Evolutionary conservation across 2,888 invertebrate genomes (phyloP).

Genomic region (Nomada goodeniana): DNA sequence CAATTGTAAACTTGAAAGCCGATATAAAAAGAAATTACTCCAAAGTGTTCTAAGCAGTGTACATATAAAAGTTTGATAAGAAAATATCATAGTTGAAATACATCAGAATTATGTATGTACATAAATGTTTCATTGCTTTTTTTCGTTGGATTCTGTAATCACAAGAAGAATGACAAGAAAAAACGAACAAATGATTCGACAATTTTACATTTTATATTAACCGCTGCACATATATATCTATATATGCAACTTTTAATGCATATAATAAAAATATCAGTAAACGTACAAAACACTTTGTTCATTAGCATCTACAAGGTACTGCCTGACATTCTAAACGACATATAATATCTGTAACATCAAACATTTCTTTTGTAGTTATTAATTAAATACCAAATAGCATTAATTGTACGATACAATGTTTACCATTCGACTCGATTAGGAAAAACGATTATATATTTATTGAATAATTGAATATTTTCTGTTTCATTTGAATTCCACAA

Average conservation of each 20-base stretch:
- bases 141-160: constrained; percentile 2
- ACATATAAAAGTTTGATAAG: constrained; percentile 17
- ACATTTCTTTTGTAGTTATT: constrained; percentile 16
- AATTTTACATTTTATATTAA: constrained; percentile 37
- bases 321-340: constrained; percentile 30
- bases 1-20: not conserved
- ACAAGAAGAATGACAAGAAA: constrained; percentile 23
- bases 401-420: constrained; percentile 30
- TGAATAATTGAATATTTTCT: constrained; percentile 2
- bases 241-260: constrained; percentile 25
- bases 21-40: constrained; percentile 18
- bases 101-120: constrained; percentile 1
- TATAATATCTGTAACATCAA: constrained; percentile 38
- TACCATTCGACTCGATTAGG: constrained; percentile 42
- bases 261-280: constrained; percentile 31
- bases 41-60: constrained; percentile 4
- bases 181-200: constrained; percentile 11
- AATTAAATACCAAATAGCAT: constrained; percentile 43
- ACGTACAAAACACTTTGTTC: constrained; percentile 36
- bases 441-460: not conserved
- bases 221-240: constrained; percentile 32
- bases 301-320: constrained; percentile 35
- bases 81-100: constrained; percentile 22
- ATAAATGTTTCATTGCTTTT: constrained; percentile 11
- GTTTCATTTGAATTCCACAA: not conserved